Conservation (phyloP, 2,113 vertebrate genomes). For the Hirundichthys speculiger region DNA sequence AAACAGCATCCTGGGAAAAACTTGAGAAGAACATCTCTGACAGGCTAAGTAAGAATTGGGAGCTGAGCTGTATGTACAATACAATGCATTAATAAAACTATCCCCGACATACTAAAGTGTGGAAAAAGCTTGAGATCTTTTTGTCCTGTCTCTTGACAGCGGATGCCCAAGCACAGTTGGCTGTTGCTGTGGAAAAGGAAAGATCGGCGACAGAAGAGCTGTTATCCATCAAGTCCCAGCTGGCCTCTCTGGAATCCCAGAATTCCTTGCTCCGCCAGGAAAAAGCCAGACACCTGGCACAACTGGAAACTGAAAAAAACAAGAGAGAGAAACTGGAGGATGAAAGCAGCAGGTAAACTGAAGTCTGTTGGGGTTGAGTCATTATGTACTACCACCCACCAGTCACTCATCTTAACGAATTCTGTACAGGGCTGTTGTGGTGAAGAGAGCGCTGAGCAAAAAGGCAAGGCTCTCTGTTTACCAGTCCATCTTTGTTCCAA, state of each 20-base stretch:
- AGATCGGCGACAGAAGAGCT: constrained; percentile 91
- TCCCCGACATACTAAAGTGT: not conserved
- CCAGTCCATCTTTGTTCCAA: too few species aligned
- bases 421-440: too few species aligned
- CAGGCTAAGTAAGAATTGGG: constrained; percentile 85
- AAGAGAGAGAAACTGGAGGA: constrained; percentile 89
- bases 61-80: not conserved
- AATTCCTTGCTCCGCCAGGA: constrained; percentile 92
- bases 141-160: constrained; percentile 65
- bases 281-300: constrained; percentile 87
- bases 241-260: constrained; percentile 91
- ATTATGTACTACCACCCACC: not conserved
- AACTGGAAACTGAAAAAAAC: constrained; percentile 88
- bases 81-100: not conserved
- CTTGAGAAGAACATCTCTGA: constrained; percentile 96
- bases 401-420: not conserved
- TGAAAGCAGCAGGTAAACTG: constrained; percentile 88
- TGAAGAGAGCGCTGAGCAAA: too few species aligned
- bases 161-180: constrained; percentile 91
- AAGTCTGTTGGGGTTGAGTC: not conserved
- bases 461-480: too few species aligned
- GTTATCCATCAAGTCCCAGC: constrained; percentile 85
- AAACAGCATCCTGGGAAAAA: constrained; percentile 94
- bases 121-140: not conserved
- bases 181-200: constrained; percentile 92